These are phyloP conservation scores for Oenanthe oenanthe DNA, from an alignment of 2,113 vertebrate species.

Conservation along the genomic window DNA sequence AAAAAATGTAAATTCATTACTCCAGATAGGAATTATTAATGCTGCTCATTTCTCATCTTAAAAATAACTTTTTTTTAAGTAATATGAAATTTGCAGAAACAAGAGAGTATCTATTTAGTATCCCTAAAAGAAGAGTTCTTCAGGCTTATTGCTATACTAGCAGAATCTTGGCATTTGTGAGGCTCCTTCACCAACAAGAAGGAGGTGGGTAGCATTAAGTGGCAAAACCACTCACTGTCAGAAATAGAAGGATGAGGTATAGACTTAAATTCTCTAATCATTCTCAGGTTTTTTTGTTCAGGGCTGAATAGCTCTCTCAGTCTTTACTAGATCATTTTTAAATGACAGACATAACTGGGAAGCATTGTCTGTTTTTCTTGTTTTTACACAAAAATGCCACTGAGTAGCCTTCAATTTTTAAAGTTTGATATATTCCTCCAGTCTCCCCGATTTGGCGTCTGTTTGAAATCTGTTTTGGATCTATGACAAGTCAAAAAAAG, in stretches of 20 bases:
- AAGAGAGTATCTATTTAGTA: background rate
- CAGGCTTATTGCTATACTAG: background rate
- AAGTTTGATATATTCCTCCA: background rate
- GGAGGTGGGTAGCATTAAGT: background rate
- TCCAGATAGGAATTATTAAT: background rate
- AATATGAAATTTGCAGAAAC: background rate
- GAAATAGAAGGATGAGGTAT: background rate
- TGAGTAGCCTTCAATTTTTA: background rate
- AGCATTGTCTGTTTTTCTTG: background rate
- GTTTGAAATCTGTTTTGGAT: background rate
- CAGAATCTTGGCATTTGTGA: background rate
- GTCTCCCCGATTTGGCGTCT: fast-evolving
- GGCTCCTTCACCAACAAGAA: background rate
- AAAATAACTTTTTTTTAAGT: background rate
- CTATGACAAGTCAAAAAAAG: background rate
- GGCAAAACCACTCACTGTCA: background rate
- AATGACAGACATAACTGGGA: background rate
- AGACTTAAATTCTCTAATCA: background rate
- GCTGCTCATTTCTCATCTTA: background rate
- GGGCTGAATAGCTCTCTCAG: background rate
- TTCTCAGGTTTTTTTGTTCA: background rate
- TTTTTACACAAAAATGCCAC: background rate
- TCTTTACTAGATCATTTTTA: background rate
- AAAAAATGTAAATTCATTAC: background rate
- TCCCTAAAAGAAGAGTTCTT: background rate